Base-by-base conservation (phyloP, 2,797 vertebrate species). In the Etheostoma perlongum region DNA sequence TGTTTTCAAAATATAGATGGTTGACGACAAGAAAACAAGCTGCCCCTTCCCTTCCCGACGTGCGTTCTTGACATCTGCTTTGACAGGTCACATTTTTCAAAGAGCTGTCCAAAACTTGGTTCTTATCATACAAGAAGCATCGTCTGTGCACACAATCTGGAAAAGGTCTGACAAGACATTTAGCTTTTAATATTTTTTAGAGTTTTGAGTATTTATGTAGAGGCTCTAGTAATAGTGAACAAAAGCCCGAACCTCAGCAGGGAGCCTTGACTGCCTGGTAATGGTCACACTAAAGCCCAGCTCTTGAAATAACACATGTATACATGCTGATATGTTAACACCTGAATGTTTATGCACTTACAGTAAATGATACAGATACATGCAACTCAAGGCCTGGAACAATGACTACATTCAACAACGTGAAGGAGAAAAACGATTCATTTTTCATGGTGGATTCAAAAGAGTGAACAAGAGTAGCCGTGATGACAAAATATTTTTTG, bases 1-100 rank as follows among this genome's bases (percentile, higher is more conserved):
- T 6, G 30, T 63, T 69, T 51, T 64, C 33, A 70, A 65, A 58
- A 42, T 40, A 30, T 19, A 42, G 18, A 67, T n/a, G 30, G 61
- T 47, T 49, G 42, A 21, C 49, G n/a, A 46, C 36, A 53, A 52
- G 18, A 53, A 62, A 30, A 54, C 47, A 14, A 33, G 59, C 49
- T 21, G 40, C 9, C 47, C 27, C 53, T 44, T 55, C 6, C 36
- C 36, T 63, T 64, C 51, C 27, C n/a, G 19, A 46, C 51, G 6
- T 47, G 19, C 47, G 70, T 19, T 11, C 33, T 25, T 48, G 46
- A 49, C 14, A 12, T 55, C 15, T 44, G 30, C 59, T 51, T 59
- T 30, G 54, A 46, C 36, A 62, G 10, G 5, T 55, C 27, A 48
- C 33, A 53, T 30, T 62, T 72, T 47, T 47, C 8, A 6, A 44